Percentiles rank a stretch among this genome's conserved stretches.
Conservation (phyloP, 2,797 vertebrate genomes). For the Aythya fuligula region DNA sequence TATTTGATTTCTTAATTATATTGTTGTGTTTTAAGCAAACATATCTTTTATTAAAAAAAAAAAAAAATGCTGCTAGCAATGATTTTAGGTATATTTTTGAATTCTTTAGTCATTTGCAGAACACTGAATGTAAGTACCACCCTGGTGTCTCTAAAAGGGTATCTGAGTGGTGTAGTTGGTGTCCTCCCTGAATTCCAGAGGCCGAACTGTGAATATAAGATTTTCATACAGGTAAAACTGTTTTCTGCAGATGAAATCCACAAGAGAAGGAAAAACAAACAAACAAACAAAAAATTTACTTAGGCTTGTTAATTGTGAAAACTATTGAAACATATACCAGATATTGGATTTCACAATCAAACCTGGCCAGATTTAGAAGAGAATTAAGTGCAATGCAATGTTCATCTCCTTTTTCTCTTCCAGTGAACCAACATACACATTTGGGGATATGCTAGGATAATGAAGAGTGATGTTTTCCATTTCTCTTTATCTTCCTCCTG, state of each 20-base stretch:
- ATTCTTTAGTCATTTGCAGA: not conserved
- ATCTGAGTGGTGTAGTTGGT: not conserved
- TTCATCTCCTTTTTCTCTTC: not conserved
- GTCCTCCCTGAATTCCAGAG: not conserved
- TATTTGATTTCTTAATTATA: not conserved
- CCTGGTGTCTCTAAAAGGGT: not conserved
- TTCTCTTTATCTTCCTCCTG: not conserved
- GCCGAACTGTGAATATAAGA: not conserved
- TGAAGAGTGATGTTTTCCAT: not conserved
- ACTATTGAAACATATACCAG: not conserved
- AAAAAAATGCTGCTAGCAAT: not conserved
- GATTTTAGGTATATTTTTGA: not conserved
- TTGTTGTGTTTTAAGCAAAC: not conserved
- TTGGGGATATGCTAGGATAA: not conserved
- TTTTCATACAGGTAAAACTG: not conserved
- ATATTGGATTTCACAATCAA: not conserved
- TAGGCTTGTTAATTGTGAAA: not conserved
- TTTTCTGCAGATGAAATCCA: not conserved
- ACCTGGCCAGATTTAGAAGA: not conserved
- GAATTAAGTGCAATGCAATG: not conserved
- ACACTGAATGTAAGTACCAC: not conserved
- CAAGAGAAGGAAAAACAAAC: not conserved
- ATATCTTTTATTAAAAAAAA: not conserved
- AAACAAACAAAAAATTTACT: not conserved
- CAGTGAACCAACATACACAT: not conserved